Evolutionary conservation across 2,797 vertebrate genomes (phyloP).

Genomic region (Microhierax caerulescens): DNA sequence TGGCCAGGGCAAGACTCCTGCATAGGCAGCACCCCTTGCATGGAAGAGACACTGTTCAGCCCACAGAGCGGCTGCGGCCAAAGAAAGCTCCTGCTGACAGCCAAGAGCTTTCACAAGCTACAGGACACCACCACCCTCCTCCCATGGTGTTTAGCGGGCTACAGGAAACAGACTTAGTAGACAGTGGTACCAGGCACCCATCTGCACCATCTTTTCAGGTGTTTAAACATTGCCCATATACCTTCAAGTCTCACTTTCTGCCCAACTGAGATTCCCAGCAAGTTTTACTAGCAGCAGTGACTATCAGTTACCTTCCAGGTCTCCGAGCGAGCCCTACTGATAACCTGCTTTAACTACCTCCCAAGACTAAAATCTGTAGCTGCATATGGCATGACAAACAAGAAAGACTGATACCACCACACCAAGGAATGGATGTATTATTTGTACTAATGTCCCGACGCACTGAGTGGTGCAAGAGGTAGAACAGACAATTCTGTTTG

Average conservation of each 20-base stretch:
- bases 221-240: not conserved
- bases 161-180: not conserved
- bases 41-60: not conserved
- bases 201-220: not conserved
- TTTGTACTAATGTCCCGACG: not conserved
- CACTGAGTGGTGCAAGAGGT: not conserved
- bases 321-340: not conserved
- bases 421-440: not conserved
- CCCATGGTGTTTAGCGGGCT: not conserved
- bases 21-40: not conserved
- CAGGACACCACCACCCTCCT: not conserved
- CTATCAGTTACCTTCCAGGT: not conserved
- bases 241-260: not conserved
- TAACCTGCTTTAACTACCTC: not conserved
- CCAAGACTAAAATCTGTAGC: not conserved
- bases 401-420: not conserved
- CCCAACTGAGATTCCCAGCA: not conserved
- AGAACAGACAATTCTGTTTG: constrained; percentile 1
- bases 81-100: not conserved
- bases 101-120: not conserved
- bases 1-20: not conserved
- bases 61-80: not conserved
- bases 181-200: not conserved
- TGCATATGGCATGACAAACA: not conserved
- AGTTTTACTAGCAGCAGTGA: not conserved